Evolutionary conservation across 2,888 invertebrate genomes (phyloP).

Genomic region (Gymnosoma rotundatum): DNA sequence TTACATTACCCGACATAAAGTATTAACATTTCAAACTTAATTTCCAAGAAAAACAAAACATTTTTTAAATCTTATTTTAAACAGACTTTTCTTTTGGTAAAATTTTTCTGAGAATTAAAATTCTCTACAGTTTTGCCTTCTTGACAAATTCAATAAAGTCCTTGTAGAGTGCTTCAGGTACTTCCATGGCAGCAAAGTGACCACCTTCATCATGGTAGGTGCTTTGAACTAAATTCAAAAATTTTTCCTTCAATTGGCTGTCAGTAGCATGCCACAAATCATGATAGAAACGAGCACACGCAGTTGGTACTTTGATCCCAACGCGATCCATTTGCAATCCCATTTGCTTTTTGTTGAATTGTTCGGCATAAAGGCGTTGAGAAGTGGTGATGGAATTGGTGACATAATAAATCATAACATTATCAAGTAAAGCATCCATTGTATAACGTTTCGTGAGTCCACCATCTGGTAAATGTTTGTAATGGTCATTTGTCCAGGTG

Average conservation of each 20-base stretch:
- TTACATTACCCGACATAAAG: neutral
- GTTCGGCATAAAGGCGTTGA: constrained; percentile 87
- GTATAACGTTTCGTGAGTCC: constrained; percentile 85
- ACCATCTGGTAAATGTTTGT: constrained; percentile 85
- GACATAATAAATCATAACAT: constrained; percentile 91
- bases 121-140: constrained; percentile 74
- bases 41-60: neutral
- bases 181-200: constrained; percentile 93
- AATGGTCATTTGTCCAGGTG: constrained; percentile 85
- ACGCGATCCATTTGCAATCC: constrained; percentile 81
- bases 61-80: constrained; percentile 6
- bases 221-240: constrained; percentile 86
- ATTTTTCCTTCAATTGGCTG: constrained; percentile 85
- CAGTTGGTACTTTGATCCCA: constrained; percentile 87
- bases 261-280: constrained; percentile 86
- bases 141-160: constrained; percentile 86
- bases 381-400: constrained; percentile 88
- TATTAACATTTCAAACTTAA: neutral
- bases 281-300: constrained; percentile 88
- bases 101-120: neutral
- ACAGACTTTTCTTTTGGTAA: constrained; percentile 31
- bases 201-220: constrained; percentile 88
- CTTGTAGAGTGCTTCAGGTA: constrained; percentile 87
- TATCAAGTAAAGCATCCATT: constrained; percentile 85
- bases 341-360: constrained; percentile 76